These are phyloP conservation scores for Channa striata DNA, from an alignment of 2,797 vertebrate genomes.

Conservation along the genomic window DNA sequence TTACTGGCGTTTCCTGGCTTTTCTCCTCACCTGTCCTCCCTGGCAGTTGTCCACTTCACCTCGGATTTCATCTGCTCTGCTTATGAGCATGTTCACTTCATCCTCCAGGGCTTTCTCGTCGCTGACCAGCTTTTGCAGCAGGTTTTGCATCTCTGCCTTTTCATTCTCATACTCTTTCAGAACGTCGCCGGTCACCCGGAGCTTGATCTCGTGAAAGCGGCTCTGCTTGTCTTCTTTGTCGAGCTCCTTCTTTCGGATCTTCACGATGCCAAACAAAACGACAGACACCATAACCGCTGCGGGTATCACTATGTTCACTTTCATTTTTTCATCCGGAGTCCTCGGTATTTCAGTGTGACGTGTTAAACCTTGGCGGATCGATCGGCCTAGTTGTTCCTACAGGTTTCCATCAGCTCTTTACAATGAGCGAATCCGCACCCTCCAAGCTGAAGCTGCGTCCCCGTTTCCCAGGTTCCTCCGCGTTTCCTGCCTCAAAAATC, in stretches of 20 bases:
- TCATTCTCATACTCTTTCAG: slow-evolving; percentile 62
- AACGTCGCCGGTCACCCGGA: slow-evolving; percentile 71
- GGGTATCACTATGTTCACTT: slow-evolving; percentile 22
- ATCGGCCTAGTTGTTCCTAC: background rate
- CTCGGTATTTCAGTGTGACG: too few species aligned
- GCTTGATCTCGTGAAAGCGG: slow-evolving; percentile 66
- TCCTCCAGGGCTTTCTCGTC: background rate
- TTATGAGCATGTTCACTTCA: rapidly evolving
- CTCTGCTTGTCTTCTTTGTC: background rate
- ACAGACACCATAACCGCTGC: slow-evolving; percentile 17
- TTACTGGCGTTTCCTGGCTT: too few species aligned
- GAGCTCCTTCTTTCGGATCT: slow-evolving; percentile 34
- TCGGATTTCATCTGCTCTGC: background rate
- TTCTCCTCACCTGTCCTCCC: slow-evolving; percentile 45
- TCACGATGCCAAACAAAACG: slow-evolving; percentile 52
- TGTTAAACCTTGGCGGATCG: background rate
- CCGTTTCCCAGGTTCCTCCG: background rate
- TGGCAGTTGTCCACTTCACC: slow-evolving; percentile 25
- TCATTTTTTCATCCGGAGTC: slow-evolving; percentile 57
- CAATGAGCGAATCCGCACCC: background rate
- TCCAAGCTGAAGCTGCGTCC: background rate
- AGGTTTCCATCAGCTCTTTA: too few species aligned
- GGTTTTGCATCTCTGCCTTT: rapidly evolving
- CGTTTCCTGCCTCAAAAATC: background rate
- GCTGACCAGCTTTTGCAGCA: background rate